Percentiles rank a stretch among this genome's conserved stretches.
phyloP scores from a whole-genome alignment of 2,113 vertebrate genomes.

The Rhadina sibilatrix region DNA sequence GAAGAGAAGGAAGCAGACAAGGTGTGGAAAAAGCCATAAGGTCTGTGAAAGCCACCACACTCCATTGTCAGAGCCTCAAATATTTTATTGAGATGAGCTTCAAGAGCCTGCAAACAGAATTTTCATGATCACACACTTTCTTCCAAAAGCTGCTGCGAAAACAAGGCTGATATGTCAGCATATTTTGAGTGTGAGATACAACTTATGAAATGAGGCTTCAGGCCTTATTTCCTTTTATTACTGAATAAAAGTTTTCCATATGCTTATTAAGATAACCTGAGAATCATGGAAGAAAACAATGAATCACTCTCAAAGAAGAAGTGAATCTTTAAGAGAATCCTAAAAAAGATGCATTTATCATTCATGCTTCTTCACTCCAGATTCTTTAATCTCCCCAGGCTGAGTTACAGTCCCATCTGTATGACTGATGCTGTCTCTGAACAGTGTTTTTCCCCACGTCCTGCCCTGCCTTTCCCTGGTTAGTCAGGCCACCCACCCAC shows the following conservation, averaged over 20 bases:
- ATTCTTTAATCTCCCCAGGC: background rate
- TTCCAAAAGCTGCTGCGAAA: background rate
- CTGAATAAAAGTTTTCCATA: conserved; percentile 39
- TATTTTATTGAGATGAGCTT: background rate
- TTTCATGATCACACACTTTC: background rate
- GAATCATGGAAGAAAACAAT: conserved; percentile 54
- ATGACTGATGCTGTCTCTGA: conserved; percentile 5
- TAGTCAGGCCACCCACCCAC: background rate
- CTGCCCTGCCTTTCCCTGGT: background rate
- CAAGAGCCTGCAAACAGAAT: background rate
- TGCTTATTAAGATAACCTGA: conserved; percentile 54
- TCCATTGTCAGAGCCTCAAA: background rate
- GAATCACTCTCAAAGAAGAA: conserved; percentile 48
- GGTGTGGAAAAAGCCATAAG: background rate
- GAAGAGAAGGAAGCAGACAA: background rate
- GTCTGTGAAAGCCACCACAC: background rate
- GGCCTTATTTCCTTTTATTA: conserved; percentile 54
- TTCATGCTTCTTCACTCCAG: background rate
- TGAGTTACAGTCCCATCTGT: background rate
- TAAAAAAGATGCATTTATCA: conserved; percentile 50
- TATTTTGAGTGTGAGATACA: conserved; percentile 6
- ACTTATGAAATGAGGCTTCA: conserved; percentile 45
- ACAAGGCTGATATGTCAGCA: background rate
- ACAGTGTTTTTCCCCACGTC: background rate
- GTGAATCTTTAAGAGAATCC: conserved; percentile 37